Conservation (phyloP, 2,888 invertebrate species). For the Malthinus flaveolus region DNA sequence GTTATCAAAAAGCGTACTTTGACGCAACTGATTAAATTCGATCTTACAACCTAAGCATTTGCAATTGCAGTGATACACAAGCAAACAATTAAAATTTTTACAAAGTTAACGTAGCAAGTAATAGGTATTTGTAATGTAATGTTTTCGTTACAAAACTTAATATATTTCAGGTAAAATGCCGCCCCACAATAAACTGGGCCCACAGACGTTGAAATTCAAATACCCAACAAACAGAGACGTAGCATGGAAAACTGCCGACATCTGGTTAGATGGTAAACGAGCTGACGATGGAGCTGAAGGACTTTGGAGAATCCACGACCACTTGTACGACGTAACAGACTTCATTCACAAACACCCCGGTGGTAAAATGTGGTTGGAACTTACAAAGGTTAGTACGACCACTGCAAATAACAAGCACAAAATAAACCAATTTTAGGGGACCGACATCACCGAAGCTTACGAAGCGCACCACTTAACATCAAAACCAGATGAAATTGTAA, state of each 20-base stretch:
- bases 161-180: not conserved
- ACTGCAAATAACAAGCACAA: constrained; percentile 57
- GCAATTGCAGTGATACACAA: too few relatives aligned
- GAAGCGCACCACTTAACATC: constrained; percentile 71
- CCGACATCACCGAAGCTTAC: constrained; percentile 56
- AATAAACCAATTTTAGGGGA: constrained; percentile 16
- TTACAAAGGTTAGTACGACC: constrained; percentile 65
- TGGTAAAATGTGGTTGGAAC: constrained; percentile 72
- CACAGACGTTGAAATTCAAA: constrained; percentile 7
- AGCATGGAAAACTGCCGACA: constrained; percentile 1
- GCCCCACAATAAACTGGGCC: not conserved
- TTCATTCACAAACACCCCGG: constrained; percentile 85
- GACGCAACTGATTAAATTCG: too few relatives aligned
- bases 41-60: too few relatives aligned
- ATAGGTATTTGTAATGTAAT: too few relatives aligned
- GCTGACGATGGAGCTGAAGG: constrained; percentile 73
- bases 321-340: constrained; percentile 79
- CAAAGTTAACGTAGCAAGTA: too few relatives aligned
- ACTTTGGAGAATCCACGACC: constrained; percentile 74
- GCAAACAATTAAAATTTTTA: too few relatives aligned
- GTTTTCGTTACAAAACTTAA: too few relatives aligned
- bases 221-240: constrained; percentile 21
- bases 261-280: constrained; percentile 68
- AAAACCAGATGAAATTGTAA: constrained; percentile 59
- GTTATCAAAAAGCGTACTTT: too few relatives aligned